A percentile compares a stretch with the other conserved stretches of the same genome.
phyloP scores from a whole-genome alignment of 2,113 vertebrate species.

The Elaphurus davidianus region DNA sequence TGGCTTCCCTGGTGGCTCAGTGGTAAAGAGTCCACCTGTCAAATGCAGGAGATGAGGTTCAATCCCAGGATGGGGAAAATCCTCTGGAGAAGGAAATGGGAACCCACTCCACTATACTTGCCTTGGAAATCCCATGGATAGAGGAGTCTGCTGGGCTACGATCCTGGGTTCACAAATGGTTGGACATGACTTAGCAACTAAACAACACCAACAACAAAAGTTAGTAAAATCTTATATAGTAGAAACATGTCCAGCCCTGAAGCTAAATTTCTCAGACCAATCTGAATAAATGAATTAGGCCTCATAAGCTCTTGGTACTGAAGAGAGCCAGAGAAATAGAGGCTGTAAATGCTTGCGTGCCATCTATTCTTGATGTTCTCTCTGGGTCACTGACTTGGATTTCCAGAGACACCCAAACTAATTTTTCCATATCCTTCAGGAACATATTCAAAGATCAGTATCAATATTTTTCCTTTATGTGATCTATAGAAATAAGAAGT shows the following conservation, averaged over 20 bases:
- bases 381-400: background rate
- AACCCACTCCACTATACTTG: background rate
- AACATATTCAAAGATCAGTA: background rate
- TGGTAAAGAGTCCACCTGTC: background rate
- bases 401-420: background rate
- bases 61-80: background rate
- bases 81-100: background rate
- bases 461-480: background rate
- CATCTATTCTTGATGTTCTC: background rate
- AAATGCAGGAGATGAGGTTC: background rate
- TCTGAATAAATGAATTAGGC: background rate
- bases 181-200: background rate
- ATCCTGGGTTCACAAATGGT: background rate
- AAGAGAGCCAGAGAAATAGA: background rate
- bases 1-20: background rate
- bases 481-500: background rate
- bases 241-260: background rate
- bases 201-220: background rate
- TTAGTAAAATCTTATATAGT: background rate
- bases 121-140: background rate
- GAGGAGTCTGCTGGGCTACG: fast-evolving
- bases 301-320: background rate
- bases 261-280: background rate
- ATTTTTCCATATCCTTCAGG: background rate
- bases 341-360: background rate